phyloP scores from a whole-genome alignment of 2,888 invertebrate species.

The Venustoraphidia nigricollis region DNA sequence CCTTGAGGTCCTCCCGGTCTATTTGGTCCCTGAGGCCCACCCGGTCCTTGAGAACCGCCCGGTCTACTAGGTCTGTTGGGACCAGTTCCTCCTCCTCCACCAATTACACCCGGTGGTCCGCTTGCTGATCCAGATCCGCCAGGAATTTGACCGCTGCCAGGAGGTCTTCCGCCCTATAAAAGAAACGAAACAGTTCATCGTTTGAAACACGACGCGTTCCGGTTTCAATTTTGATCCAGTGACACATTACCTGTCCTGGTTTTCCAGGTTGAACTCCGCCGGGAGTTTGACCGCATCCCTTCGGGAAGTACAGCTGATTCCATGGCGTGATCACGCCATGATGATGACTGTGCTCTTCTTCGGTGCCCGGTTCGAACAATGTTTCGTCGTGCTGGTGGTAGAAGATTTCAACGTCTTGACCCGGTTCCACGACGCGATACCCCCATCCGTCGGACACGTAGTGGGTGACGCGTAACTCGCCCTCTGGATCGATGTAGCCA shows the following conservation, averaged over 20 bases:
- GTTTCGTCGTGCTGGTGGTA: slow-evolving; percentile 27
- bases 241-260: background rate
- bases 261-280: slow-evolving; percentile 6
- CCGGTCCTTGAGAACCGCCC: slow-evolving; percentile 6
- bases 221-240: background rate
- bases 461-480: slow-evolving; percentile 50
- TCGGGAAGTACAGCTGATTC: slow-evolving; percentile 55
- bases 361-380: slow-evolving; percentile 11
- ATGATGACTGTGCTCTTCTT: slow-evolving; percentile 22
- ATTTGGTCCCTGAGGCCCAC: slow-evolving; percentile 12
- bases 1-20: slow-evolving; percentile 24
- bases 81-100: slow-evolving; percentile 10
- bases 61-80: slow-evolving; percentile 14
- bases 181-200: background rate
- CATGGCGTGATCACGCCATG: slow-evolving; percentile 45
- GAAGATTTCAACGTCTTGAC: slow-evolving; percentile 50
- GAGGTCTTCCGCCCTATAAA: background rate
- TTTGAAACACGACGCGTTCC: background rate
- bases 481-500: slow-evolving; percentile 56
- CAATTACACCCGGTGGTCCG: slow-evolving; percentile 3
- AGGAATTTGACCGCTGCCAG: background rate
- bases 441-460: slow-evolving; percentile 67
- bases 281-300: slow-evolving; percentile 44
- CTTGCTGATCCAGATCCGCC: background rate
- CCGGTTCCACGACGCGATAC: slow-evolving; percentile 55